phyloP scores from a whole-genome alignment of 2,797 vertebrate species.

The Neoniphon sammara region DNA sequence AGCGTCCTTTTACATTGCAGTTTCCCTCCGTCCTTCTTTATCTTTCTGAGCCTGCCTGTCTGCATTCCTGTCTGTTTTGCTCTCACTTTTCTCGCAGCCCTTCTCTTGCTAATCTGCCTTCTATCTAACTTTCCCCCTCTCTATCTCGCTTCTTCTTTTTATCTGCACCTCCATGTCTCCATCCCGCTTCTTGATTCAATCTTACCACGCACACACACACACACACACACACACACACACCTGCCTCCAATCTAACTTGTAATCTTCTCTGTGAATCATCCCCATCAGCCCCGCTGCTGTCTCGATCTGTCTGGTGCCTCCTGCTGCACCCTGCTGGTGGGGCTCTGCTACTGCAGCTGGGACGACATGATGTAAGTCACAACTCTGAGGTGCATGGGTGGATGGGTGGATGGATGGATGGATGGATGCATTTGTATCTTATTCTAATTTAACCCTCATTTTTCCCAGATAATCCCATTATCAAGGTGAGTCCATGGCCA shows the following conservation, averaged over 20 bases:
- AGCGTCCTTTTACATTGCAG: too few species aligned
- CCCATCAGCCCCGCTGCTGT: neutral
- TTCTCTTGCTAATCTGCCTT: constrained; percentile 24
- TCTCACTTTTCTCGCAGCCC: neutral
- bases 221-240: constrained; percentile 1
- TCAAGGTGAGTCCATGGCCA: too few species aligned
- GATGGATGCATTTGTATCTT: too few species aligned
- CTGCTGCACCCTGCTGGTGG: constrained; percentile 67
- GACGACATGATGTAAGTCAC: too few species aligned
- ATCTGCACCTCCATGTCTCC: constrained; percentile 18
- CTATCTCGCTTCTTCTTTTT: constrained; percentile 5
- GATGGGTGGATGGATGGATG: too few species aligned
- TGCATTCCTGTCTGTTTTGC: neutral
- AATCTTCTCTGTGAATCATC: constrained; percentile 10
- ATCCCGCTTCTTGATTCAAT: neutral
- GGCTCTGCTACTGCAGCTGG: constrained; percentile 47
- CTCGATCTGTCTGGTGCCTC: constrained; percentile 14
- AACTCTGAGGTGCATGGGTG: too few species aligned
- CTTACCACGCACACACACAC: neutral
- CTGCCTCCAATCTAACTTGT: neutral
- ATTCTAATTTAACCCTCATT: too few species aligned
- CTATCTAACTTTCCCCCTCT: constrained; percentile 27
- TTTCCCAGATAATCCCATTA: too few species aligned
- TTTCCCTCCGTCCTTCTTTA: too few species aligned
- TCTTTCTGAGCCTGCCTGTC: constrained; percentile 16